A percentile compares a stretch with the other conserved stretches of the same genome.
Conservation (phyloP, 2,888 invertebrate species). For the Mechanitis messenoides region DNA sequence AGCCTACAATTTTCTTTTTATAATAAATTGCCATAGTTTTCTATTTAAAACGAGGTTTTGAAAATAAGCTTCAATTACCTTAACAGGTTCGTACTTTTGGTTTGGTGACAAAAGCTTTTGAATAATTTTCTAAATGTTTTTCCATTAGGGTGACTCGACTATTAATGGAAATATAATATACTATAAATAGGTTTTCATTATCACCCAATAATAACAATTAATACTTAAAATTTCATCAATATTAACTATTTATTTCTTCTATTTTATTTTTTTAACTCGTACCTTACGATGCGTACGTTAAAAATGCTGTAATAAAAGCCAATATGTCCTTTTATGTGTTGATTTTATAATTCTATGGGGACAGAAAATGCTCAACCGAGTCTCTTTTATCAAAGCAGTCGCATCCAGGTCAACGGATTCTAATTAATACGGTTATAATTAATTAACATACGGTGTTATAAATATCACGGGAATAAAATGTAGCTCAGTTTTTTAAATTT, state of each 20-base stretch:
- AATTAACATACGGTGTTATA: too few species aligned
- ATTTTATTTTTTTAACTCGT: too few species aligned
- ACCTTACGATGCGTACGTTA: not conserved
- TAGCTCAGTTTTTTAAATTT: too few species aligned
- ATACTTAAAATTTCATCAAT: too few species aligned
- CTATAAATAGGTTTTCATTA: too few species aligned
- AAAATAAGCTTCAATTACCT: slow-evolving; percentile 22
- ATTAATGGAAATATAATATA: too few species aligned
- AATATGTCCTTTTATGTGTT: not conserved
- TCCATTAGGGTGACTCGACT: not conserved
- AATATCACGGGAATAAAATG: too few species aligned
- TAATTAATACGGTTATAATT: not conserved
- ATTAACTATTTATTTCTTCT: too few species aligned
- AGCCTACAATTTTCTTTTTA: slow-evolving; percentile 12
- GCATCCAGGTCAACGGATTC: not conserved
- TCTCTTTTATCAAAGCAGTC: not conserved
- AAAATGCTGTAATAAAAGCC: not conserved
- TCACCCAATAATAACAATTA: too few species aligned
- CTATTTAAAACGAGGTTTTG: slow-evolving; percentile 18
- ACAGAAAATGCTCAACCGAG: not conserved
- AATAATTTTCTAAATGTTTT: slow-evolving; percentile 8
- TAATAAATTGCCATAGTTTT: slow-evolving; percentile 19
- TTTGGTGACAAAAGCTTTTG: slow-evolving; percentile 13
- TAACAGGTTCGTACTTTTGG: slow-evolving; percentile 18
- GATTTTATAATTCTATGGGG: not conserved